phyloP scores from a whole-genome alignment of 2,888 invertebrate genomes.

The Chaitophorus viminalis region DNA sequence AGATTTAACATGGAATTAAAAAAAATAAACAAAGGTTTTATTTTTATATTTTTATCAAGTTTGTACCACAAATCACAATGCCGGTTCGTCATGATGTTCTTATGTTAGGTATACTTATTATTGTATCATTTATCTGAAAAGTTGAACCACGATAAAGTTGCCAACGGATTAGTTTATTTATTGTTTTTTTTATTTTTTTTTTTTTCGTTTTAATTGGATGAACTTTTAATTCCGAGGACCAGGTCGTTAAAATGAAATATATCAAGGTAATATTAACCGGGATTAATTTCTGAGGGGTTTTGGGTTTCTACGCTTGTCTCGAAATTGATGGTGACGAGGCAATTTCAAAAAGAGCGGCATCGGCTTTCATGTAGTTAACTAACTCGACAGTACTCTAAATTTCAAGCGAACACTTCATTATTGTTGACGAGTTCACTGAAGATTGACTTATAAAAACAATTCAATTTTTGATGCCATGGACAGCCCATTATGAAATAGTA shows the following conservation, averaged over 20 bases:
- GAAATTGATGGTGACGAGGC: constrained; percentile 6
- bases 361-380: constrained; percentile 22
- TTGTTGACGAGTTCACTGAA: background rate
- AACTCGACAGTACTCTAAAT: constrained; percentile 1
- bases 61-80: too few species aligned
- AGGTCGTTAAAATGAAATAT: background rate
- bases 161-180: too few species aligned
- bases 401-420: constrained; percentile 16
- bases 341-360: constrained; percentile 27
- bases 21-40: too few species aligned
- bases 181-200: background rate
- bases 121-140: background rate
- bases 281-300: constrained; percentile 15
- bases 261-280: background rate
- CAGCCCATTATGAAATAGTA: background rate
- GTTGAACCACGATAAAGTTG: background rate
- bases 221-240: background rate
- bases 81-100: too few species aligned
- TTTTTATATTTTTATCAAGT: too few species aligned
- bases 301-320: background rate
- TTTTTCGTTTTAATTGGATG: background rate
- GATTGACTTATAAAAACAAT: background rate
- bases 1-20: too few species aligned
- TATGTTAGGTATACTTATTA: too few species aligned
- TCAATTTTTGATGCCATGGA: background rate